Conservation (phyloP, 2,888 invertebrate genomes). For the Rhagophthalmus giganteus region DNA sequence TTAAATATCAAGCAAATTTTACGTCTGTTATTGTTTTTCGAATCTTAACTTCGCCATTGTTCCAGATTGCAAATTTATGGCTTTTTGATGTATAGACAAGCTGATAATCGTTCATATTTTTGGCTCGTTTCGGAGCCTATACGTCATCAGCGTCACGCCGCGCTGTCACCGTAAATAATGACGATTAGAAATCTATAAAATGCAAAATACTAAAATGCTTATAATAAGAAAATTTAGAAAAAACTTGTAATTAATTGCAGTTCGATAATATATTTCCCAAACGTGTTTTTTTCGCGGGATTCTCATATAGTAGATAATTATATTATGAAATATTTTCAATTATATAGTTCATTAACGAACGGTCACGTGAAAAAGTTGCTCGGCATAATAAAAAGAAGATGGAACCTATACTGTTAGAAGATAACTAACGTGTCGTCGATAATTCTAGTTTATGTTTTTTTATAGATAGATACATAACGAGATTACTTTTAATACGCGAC, state of each 20-base stretch:
- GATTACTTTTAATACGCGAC: conserved; percentile 1
- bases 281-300: too few relatives aligned
- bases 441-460: conserved; percentile 17
- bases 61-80: too few relatives aligned
- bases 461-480: conserved; percentile 3
- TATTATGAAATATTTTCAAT: conserved; percentile 14
- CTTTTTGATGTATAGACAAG: too few relatives aligned
- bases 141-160: too few relatives aligned
- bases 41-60: too few relatives aligned
- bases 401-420: conserved; percentile 20
- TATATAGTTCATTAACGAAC: conserved; percentile 14
- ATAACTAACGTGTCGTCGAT: conserved; percentile 27
- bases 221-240: background rate
- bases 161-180: too few relatives aligned
- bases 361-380: conserved; percentile 25
- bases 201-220: background rate
- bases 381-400: conserved; percentile 20
- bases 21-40: too few relatives aligned
- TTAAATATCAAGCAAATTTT: too few relatives aligned
- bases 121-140: too few relatives aligned
- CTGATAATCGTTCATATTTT: too few relatives aligned
- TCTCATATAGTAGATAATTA: too few relatives aligned
- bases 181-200: background rate
- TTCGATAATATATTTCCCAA: too few relatives aligned
- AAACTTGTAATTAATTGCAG: background rate